Evolutionary conservation across 2,888 invertebrate genomes (phyloP), one percentile per base, ranked within the genome.

Genomic region (Aethes cnicana): DNA sequence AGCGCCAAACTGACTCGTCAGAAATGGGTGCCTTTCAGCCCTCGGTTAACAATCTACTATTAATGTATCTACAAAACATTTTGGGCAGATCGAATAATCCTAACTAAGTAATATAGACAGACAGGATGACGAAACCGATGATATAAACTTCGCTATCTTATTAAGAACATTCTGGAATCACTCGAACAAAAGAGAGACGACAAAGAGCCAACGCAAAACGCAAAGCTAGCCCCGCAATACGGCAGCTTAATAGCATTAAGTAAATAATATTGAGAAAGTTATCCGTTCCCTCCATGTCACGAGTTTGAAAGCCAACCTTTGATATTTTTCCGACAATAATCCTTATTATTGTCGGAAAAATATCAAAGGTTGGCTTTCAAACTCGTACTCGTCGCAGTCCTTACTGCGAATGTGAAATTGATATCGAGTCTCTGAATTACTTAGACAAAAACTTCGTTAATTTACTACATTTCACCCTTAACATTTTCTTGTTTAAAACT

Each of bases 121-220:
- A n/a, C n/a, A n/a, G n/a, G n/a, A n/a, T n/a, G n/a, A n/a, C n/a
- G n/a, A n/a, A n/a, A 18, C 21, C 14, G 14, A n/a, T 6, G 5
- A 11, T 8, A 20, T 20, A 12, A 23, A 14, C 25, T n/a, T n/a
- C 3, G 6, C 42, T 18, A 26, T 32, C 49, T 26, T 43, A 37
- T 30, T 28, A 30, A 28, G 28, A 11, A 39, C 17, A 8, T 12
- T 9, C 21, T 5, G 7, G 36, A 23, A 50, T 23, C 30, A 30
- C 36, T 16, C 20, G 17, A 16, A 16, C 35, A 21, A 50, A 50
- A 17, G 36, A 16, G 11, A 37, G 12, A 4, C 16, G 43, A 33
- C 48, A 35, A 33, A 18, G 36, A 49, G 41, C 33, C 20, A 28
- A 25, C 8, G 33, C 35, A 16, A 43, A 50, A 21, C 42, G 42